Conservation (phyloP, 2,888 invertebrate species). For the Apotomis capreana region DNA sequence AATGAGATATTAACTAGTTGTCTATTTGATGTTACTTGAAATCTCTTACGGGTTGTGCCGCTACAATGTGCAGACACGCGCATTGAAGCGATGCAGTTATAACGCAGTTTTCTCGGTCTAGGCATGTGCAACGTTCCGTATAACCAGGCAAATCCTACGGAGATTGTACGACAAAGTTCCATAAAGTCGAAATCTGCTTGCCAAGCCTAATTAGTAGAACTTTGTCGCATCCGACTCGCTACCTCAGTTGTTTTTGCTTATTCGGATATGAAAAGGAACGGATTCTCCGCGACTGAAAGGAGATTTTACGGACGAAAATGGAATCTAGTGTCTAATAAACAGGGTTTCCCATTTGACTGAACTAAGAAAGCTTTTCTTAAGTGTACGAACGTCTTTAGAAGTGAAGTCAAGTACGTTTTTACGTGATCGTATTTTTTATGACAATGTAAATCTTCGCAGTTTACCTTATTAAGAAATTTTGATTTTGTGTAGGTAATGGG, state of each 20-base stretch:
- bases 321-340: background rate
- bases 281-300: constrained; percentile 5
- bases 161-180: constrained; percentile 31
- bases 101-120: background rate
- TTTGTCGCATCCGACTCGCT: constrained; percentile 38
- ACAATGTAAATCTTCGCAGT: background rate
- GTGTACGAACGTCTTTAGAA: constrained; percentile 4
- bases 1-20: too few relatives aligned
- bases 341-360: background rate
- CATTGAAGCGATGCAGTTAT: background rate
- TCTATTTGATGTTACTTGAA: too few relatives aligned
- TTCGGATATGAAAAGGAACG: constrained; percentile 32
- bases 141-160: background rate
- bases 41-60: too few relatives aligned
- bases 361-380: background rate
- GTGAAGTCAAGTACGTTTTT: constrained; percentile 23
- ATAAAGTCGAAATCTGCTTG: constrained; percentile 34
- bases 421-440: constrained; percentile 11
- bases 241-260: constrained; percentile 41
- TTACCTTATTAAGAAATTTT: too few relatives aligned
- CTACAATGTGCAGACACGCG: too few relatives aligned
- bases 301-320: constrained; percentile 5
- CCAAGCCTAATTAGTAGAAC: constrained; percentile 40
- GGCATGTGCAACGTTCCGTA: background rate
- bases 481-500: background rate